Conservation (phyloP, 2,113 vertebrate genomes). For the Channa argus region DNA sequence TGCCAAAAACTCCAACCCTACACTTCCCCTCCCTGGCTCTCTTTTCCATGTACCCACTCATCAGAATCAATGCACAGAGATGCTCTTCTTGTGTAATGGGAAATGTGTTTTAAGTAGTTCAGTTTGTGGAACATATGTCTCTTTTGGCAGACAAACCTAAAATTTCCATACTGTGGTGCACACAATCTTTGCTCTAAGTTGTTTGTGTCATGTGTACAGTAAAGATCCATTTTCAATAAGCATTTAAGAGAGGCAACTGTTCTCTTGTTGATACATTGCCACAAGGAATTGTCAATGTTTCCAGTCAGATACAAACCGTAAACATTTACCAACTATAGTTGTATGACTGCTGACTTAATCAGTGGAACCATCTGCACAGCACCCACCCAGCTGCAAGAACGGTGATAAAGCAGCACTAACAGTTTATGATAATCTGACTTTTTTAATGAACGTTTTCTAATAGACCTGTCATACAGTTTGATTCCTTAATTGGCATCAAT, state of each 20-base stretch:
- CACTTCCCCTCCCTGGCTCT: constrained; percentile 34
- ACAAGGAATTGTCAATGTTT: neutral
- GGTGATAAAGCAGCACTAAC: constrained; percentile 17
- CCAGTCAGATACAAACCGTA: neutral
- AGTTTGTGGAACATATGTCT: constrained; percentile 35
- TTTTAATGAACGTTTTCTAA: neutral
- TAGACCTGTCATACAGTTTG: neutral
- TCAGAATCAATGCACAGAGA: constrained; percentile 71
- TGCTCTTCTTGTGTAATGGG: constrained; percentile 56
- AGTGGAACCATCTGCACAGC: constrained; percentile 24
- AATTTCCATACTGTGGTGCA: constrained; percentile 13
- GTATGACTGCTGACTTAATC: constrained; percentile 30
- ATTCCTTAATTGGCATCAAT: neutral
- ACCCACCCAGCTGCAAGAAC: constrained; percentile 42
- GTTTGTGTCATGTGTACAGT: neutral
- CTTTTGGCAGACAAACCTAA: constrained; percentile 9
- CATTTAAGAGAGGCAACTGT: neutral
- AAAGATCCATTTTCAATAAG: neutral
- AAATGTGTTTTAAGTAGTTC: constrained; percentile 23
- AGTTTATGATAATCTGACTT: neutral
- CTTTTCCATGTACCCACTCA: constrained; percentile 57
- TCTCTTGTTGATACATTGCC: neutral
- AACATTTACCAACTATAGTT: constrained; percentile 2
- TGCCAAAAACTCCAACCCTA: constrained; percentile 68
- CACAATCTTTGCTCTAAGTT: neutral